Base-by-base conservation (phyloP, 1,140 invertebrate genomes). In the Anagrus nilaparvatae region DNA sequence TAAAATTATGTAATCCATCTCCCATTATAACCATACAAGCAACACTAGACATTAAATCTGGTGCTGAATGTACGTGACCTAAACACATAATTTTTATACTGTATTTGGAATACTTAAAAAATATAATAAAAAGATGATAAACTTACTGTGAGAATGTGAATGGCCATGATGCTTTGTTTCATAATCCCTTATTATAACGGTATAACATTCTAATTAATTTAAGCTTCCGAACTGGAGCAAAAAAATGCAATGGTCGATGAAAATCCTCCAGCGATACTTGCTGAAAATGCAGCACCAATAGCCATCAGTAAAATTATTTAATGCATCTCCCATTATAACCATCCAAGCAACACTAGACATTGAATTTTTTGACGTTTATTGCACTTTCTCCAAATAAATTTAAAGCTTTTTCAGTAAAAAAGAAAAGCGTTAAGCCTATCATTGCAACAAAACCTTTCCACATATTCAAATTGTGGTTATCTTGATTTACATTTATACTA, bases 391-490 rank as follows among this genome's bases (percentile, higher is more conserved):
- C 82, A 86, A 55, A 86, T 48, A 88, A 70, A 4, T 79, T 83
- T 19, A 92, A 63, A 2, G 82, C 73, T 59, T 86, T 83, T 59
- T 92, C 87, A 7, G 79, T 84, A 39, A 89, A 76, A 59, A 91
- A 92, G 62, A 92, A 93, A 56, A 89, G 75, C 3, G 86, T 79
- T 8, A 92, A 73, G 12, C 86, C 85, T 13, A 79, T 50, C 69
- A 90, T 78, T 8, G 84, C 84, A 0, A 80, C 76, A 12, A 91
- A 59, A 5, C 88, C 87, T 60, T 86, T 87, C 77, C 79, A 87
- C 60, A 89, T 80, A 44, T 82, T 80, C 39, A 71, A 60, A 25
- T 73, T 68, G 49, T 84, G 78, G 5, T 65, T 48, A 10, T 55
- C 55, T 34, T 58, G 53, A n/a, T n/a, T n/a, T 37, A 55, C 41